A percentile compares a stretch with the other conserved stretches of the same genome.
These are phyloP conservation scores for Oncorhynchus mykiss DNA, from an alignment of 2,113 vertebrate genomes.

Conservation along the genomic window DNA sequence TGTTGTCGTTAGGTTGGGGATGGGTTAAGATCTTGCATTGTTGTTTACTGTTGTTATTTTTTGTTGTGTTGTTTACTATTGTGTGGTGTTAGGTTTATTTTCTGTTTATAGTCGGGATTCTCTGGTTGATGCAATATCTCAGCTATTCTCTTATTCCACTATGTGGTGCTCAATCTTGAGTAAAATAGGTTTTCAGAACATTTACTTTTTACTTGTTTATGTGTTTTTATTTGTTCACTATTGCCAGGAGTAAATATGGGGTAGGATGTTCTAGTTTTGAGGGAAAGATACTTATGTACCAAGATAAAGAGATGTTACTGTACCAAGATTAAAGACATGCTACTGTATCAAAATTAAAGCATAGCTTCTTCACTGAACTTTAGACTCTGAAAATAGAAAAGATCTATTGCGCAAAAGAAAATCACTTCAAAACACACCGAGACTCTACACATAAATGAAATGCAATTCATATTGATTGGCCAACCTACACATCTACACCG, in stretches of 20 bases:
- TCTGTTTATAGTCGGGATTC: background rate
- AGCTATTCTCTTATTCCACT: constrained; percentile 26
- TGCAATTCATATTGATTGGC: background rate
- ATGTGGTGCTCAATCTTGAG: constrained; percentile 20
- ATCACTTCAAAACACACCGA: background rate
- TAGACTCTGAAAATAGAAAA: background rate
- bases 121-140: constrained; percentile 6
- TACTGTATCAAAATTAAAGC: background rate
- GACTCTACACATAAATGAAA: background rate
- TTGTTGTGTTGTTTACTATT: background rate
- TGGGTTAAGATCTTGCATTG: background rate
- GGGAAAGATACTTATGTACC: too few relatives aligned
- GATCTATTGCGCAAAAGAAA: background rate
- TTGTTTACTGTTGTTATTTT: too few relatives aligned
- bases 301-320: background rate
- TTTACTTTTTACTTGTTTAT: constrained; percentile 34
- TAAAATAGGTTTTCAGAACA: constrained; percentile 38
- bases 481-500: background rate
- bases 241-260: constrained; percentile 6
- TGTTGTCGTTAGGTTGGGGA: background rate
- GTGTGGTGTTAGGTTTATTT: background rate
- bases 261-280: background rate
- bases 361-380: background rate
- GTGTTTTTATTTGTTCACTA: constrained; percentile 29
- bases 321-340: too few relatives aligned